Percentiles rank a stretch among this genome's conserved stretches.
Evolutionary conservation across 1,140 invertebrate genomes (phyloP).

Genomic region (Steinernema feltiae): DNA sequence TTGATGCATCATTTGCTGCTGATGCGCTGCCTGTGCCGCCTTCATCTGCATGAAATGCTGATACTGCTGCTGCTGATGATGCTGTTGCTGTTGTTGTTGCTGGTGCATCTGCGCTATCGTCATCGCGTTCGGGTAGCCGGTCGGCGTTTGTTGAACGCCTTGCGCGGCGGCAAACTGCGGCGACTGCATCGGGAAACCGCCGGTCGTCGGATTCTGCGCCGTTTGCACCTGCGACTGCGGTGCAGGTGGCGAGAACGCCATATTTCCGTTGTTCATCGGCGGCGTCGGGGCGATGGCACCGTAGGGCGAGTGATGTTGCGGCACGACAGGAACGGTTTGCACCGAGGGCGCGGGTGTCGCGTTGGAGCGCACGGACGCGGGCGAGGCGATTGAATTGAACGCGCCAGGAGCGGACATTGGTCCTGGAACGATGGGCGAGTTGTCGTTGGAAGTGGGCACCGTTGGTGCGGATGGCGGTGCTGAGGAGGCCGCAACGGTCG

Average conservation of each 20-base stretch:
- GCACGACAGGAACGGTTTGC: not conserved
- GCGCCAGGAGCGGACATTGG: not conserved
- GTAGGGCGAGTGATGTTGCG: not conserved
- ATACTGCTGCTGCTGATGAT: not conserved
- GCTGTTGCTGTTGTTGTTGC: not conserved
- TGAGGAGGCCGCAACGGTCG: not conserved
- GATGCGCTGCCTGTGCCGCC: not conserved
- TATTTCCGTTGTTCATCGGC: not conserved
- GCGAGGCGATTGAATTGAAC: not conserved
- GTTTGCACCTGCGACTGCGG: not conserved
- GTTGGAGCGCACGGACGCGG: not conserved
- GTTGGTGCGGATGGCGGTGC: not conserved
- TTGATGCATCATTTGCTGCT: not conserved
- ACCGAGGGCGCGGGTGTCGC: not conserved
- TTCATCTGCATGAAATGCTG: not conserved
- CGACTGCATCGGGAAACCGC: not conserved
- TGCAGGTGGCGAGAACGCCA: not conserved
- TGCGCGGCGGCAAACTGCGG: not conserved
- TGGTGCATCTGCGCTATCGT: not conserved
- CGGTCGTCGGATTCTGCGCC: not conserved
- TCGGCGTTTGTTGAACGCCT: not conserved
- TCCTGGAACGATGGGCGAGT: not conserved
- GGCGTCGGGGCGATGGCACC: not conserved
- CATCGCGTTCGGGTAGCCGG: not conserved
- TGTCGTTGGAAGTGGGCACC: not conserved